Conservation (phyloP, 2,797 vertebrate species). For the Pangasius djambal region DNA sequence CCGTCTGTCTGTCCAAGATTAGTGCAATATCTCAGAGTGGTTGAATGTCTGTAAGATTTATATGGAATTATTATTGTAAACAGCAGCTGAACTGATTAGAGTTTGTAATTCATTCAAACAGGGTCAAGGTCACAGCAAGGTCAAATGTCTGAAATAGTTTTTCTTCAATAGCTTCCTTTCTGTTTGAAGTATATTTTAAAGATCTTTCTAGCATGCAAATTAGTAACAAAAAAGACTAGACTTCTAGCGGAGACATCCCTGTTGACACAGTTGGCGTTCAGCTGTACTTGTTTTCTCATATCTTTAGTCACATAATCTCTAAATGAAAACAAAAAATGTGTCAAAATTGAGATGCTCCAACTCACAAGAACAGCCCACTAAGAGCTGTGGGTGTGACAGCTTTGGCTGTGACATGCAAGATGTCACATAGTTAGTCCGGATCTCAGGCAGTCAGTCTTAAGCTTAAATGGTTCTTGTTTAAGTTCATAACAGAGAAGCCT, state of each 20-base stretch:
- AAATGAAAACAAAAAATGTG: neutral
- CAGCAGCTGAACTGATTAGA: neutral
- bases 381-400: neutral
- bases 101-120: neutral
- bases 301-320: neutral
- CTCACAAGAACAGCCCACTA: neutral
- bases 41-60: neutral
- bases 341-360: neutral
- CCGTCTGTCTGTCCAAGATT: neutral
- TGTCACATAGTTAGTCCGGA: neutral
- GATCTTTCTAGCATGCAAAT: neutral
- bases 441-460: neutral
- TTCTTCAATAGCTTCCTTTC: neutral
- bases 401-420: neutral
- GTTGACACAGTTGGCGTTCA: neutral
- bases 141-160: slow-evolving; percentile 1
- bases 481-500: neutral
- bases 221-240: neutral
- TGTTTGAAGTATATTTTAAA: neutral
- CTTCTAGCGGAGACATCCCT: neutral
- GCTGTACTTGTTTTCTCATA: neutral
- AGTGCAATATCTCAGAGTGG: neutral
- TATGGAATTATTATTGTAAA: neutral
- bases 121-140: neutral
- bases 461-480: neutral